These are phyloP conservation scores for Noctua comes DNA, from an alignment of 2,888 invertebrate species.

Conservation along the genomic window DNA sequence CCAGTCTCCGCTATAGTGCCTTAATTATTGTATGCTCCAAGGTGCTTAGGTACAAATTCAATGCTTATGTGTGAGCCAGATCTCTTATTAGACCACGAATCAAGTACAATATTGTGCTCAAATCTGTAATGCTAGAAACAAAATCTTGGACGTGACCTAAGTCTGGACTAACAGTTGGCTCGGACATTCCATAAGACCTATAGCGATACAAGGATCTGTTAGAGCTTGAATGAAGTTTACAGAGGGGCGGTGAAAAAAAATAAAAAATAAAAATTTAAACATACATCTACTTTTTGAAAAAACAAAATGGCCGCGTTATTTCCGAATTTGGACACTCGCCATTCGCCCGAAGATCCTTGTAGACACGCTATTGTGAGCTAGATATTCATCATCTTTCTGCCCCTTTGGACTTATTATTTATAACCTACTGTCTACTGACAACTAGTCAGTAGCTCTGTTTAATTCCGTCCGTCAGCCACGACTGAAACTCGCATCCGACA, in stretches of 20 bases:
- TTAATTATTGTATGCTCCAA: not conserved
- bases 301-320: not conserved
- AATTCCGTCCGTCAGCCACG: not conserved
- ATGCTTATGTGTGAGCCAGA: slow-evolving; percentile 23
- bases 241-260: no score
- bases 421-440: not conserved
- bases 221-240: not conserved
- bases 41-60: slow-evolving; percentile 28
- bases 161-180: not conserved
- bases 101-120: not conserved
- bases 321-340: not conserved
- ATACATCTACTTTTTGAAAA: not conserved
- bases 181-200: not conserved
- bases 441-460: not conserved
- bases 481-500: not conserved
- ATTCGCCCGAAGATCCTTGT: not conserved
- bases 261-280: no score
- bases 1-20: not conserved
- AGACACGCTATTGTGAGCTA: not conserved
- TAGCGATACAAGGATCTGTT: not conserved
- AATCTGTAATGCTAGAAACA: slow-evolving; percentile 13
- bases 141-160: not conserved
- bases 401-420: not conserved
- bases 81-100: slow-evolving; percentile 15
- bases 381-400: not conserved